Evolutionary conservation across 1,140 invertebrate species (phyloP).

Genomic region (Bombus breviceps): DNA sequence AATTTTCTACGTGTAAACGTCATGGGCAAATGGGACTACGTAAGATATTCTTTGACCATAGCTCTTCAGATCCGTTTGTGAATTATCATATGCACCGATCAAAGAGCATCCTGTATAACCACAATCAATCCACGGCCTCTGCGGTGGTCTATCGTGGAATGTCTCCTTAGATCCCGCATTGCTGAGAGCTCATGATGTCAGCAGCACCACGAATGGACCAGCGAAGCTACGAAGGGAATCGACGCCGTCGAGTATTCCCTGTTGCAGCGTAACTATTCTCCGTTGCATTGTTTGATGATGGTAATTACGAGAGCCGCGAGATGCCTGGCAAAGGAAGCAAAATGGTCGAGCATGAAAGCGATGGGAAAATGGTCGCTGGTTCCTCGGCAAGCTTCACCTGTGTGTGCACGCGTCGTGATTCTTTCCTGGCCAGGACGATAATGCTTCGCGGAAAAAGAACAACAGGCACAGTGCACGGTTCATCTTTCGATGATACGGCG

Average conservation of each 20-base stretch:
- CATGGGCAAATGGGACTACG: too few species aligned
- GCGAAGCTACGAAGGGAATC: not conserved
- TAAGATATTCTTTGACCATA: not conserved
- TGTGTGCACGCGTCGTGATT: not conserved
- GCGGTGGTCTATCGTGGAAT: slow-evolving; percentile 41
- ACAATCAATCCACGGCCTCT: slow-evolving; percentile 37
- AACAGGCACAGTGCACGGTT: not conserved
- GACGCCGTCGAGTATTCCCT: not conserved
- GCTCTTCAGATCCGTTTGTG: slow-evolving; percentile 1
- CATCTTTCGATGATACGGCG: slow-evolving; percentile 55
- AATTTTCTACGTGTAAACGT: not conserved
- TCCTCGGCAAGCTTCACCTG: not conserved
- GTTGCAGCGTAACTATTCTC: slow-evolving; percentile 43
- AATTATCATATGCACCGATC: slow-evolving; percentile 49
- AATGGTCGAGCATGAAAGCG: not conserved
- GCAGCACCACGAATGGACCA: not conserved
- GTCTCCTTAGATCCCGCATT: slow-evolving; percentile 36
- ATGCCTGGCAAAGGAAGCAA: slow-evolving; percentile 55
- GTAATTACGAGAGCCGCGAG: slow-evolving; percentile 74
- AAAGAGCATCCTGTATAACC: slow-evolving; percentile 32
- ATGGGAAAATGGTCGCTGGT: slow-evolving; percentile 27
- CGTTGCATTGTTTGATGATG: slow-evolving; percentile 75
- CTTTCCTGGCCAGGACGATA: not conserved
- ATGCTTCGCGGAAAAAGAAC: slow-evolving; percentile 11
- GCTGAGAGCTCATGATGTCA: not conserved